These are phyloP conservation scores for Orthonychiurus folsomi DNA, from an alignment of 2,888 invertebrate species.

Conservation along the genomic window DNA sequence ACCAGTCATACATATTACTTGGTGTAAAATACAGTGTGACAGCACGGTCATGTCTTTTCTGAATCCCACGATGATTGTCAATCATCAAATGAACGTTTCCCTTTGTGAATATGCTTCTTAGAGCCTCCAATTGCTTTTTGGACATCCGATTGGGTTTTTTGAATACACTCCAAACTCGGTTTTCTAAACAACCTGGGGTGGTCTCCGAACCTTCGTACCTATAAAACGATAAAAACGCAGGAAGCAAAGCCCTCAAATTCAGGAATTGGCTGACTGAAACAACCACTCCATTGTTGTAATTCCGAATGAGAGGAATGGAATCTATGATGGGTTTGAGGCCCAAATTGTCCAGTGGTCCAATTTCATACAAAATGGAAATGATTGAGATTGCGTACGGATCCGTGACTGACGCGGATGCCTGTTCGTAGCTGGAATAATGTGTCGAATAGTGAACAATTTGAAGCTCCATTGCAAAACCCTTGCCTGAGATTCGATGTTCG, in stretches of 20 bases:
- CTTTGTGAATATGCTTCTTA: not conserved
- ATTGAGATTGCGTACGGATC: not conserved
- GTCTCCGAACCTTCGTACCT: not conserved
- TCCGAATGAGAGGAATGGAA: not conserved
- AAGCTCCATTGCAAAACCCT: not conserved
- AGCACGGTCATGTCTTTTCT: not conserved
- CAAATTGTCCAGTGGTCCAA: not conserved
- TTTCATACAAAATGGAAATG: not conserved
- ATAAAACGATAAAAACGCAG: not conserved
- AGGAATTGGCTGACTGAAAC: not conserved
- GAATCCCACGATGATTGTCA: not conserved
- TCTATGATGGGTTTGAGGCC: not conserved
- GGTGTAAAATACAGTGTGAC: slow-evolving; percentile 1
- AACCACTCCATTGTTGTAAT: not conserved
- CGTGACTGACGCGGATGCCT: not conserved
- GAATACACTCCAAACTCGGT: not conserved
- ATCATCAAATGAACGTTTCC: not conserved
- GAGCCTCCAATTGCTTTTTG: not conserved
- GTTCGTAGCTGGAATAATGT: not conserved
- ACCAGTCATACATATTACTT: not conserved
- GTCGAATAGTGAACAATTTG: not conserved
- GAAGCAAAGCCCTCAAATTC: not conserved
- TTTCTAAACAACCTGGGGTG: not conserved
- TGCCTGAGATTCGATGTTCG: not conserved
- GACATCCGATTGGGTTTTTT: not conserved